A percentile compares a stretch with the other conserved stretches of the same genome.
Conservation (phyloP, 2,888 invertebrate genomes). For the Strigamia maritima region DNA sequence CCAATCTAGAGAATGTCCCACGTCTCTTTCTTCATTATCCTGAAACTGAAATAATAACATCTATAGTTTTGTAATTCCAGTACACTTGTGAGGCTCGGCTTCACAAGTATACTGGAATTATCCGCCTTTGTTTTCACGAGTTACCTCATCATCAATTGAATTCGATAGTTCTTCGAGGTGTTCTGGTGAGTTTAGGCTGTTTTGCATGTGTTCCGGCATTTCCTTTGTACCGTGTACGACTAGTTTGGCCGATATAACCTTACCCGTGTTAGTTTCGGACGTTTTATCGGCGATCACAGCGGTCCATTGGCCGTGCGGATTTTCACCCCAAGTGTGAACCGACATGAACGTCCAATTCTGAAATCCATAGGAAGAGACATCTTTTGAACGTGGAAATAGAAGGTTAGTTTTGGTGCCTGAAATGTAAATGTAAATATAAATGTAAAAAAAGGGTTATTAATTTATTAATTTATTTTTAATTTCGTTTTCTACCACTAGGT, state of each 20-base stretch:
- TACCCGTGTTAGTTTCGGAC: slow-evolving; percentile 57
- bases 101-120: no score
- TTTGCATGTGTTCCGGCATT: slow-evolving; percentile 63
- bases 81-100: no score
- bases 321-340: slow-evolving; percentile 87
- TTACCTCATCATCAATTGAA: background rate
- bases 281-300: slow-evolving; percentile 50
- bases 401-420: slow-evolving; percentile 58
- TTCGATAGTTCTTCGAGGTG: background rate
- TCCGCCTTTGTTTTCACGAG: no score
- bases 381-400: slow-evolving; percentile 66
- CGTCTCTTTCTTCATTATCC: background rate
- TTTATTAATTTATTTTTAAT: background rate
- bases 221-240: slow-evolving; percentile 69
- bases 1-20: background rate
- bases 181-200: slow-evolving; percentile 47
- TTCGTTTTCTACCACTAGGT: slow-evolving; percentile 63
- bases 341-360: slow-evolving; percentile 81
- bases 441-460: background rate
- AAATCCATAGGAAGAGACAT: slow-evolving; percentile 70
- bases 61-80: no score
- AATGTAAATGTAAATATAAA: background rate
- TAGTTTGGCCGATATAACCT: slow-evolving; percentile 60
- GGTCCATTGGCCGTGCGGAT: slow-evolving; percentile 62
- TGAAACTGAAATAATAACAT: background rate